Evolutionary conservation across 2,888 invertebrate genomes (phyloP), one percentile per base, ranked within the genome.

Genomic region (Shargacucullia verbasci): DNA sequence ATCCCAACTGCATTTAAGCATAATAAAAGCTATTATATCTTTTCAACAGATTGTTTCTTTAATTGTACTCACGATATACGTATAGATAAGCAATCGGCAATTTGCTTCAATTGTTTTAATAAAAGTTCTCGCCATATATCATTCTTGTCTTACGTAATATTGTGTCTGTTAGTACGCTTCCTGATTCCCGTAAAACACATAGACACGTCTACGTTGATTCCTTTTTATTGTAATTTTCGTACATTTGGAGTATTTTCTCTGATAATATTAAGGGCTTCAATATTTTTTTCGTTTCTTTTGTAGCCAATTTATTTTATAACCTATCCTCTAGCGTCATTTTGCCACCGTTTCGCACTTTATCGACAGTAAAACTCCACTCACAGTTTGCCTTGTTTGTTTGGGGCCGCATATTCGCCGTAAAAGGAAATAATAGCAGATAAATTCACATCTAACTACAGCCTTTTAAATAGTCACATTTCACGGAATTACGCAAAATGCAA

Each of bases 81-180:
- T 65, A 64, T 55, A 76, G 71, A 73, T 73, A 71, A 76, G 43
- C 58, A 53, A 76, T 73, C 68, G 76, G 67, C 69, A 76, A 69
- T 76, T 68, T 73, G 62, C 49, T 76, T 67, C 69, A 73, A 76
- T 76, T 73, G 66, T 73, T 60, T 70, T 62, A 53, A 59, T 65
- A 67, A 72, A 72, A 70, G 57, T 73, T 75, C 70, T 62, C 64
- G 70, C 56, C 56, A 56, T 75, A 65, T 64, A 74, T 70, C 61
- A 72, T 70, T 62, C 41, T 61, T 46, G 54, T 31, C 27, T 39
- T 34, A 27, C 15, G 56, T 59, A 62, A 73, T 52, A 15, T 38
- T 61, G 54, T 56, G 43, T 49, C 15, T 38, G 58, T 54, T 56
- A 40, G 54, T 56, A 43, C 27, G 61, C 63, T 69, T 74, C 70